phyloP scores from a whole-genome alignment of 2,888 invertebrate species.

The Drosophila helvetica region DNA sequence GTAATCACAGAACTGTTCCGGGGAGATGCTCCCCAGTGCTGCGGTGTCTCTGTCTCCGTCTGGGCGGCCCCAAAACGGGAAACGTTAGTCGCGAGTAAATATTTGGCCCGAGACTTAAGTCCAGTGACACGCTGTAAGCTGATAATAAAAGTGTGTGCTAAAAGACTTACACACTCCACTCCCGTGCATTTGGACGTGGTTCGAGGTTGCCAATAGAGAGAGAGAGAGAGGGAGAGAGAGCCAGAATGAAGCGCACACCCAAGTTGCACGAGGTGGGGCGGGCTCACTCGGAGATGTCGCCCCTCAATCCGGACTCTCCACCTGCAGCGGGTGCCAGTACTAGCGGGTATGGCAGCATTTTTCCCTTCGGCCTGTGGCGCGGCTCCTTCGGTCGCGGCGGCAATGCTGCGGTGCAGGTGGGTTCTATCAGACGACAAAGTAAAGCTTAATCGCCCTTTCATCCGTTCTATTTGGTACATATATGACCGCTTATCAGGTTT shows the following conservation, averaged over 20 bases:
- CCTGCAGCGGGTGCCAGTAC: slow-evolving; percentile 50
- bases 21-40: background rate
- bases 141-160: slow-evolving; percentile 27
- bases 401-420: slow-evolving; percentile 81
- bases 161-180: slow-evolving; percentile 3
- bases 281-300: slow-evolving; percentile 83
- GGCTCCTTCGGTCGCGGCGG: slow-evolving; percentile 73
- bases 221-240: background rate
- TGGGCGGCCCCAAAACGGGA: slow-evolving; percentile 11
- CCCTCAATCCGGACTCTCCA: slow-evolving; percentile 78
- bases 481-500: slow-evolving; percentile 24
- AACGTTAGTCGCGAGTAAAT: slow-evolving; percentile 16
- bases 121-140: slow-evolving; percentile 17
- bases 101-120: slow-evolving; percentile 13
- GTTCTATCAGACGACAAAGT: slow-evolving; percentile 20
- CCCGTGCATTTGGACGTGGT: slow-evolving; percentile 1
- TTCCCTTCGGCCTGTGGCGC: slow-evolving; percentile 82
- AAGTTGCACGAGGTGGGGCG: slow-evolving; percentile 79
- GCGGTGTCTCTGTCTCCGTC: slow-evolving; percentile 7
- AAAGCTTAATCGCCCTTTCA: background rate
- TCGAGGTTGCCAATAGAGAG: slow-evolving; percentile 14
- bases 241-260: slow-evolving; percentile 73
- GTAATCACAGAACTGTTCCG: background rate
- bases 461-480: slow-evolving; percentile 17
- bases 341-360: slow-evolving; percentile 81